Evolutionary conservation across 2,888 invertebrate species (phyloP), one percentile per base, ranked within the genome.

Genomic region (Junonia oenone): DNA sequence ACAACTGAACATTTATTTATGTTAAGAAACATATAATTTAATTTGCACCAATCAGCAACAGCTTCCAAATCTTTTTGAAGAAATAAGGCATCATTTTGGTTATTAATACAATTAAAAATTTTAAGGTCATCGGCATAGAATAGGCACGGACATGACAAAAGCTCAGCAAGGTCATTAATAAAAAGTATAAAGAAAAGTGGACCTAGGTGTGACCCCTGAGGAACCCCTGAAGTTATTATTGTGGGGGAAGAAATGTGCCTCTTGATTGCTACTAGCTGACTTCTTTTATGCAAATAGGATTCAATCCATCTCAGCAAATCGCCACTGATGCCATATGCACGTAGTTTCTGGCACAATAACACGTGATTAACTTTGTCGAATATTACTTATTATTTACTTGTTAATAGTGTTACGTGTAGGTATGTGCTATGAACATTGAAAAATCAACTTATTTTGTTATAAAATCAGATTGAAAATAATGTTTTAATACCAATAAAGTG

Each of bases 111-210:
- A n/a, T 45, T 11, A 26, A 9, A 51, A 19, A 51, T 19, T 45
- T 45, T 31, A 33, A 51, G 49, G 5, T 51, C 51, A 22, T 45
- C 46, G 13, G 47, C 45, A 3, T 53, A 37, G n/a, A 37, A 26
- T 35, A 53, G 35, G 14, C 37, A 15, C 3, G 45, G 15, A 37
- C 19, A 13, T 8, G 11, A 17, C 14, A 51, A 33, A 9, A 13
- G 31, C 5, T 29, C 31, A 5, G 15, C 4, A 11, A 29, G 15
- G n/a, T 48, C 48, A 13, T 48, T 48, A 1, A 48, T 19, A 35
- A 35, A 48, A 3, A 48, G 3, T 6, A 48, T 19, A 35, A 48
- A 48, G 3, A 48, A 19, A 17, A 48, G 17, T 17, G 48, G 48
- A 4, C 48, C 48, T 19, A 48, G 17, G 22, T 29, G 27, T 17